Base-by-base conservation (phyloP, 1,140 invertebrate species). In the Vollenhovia emeryi region DNA sequence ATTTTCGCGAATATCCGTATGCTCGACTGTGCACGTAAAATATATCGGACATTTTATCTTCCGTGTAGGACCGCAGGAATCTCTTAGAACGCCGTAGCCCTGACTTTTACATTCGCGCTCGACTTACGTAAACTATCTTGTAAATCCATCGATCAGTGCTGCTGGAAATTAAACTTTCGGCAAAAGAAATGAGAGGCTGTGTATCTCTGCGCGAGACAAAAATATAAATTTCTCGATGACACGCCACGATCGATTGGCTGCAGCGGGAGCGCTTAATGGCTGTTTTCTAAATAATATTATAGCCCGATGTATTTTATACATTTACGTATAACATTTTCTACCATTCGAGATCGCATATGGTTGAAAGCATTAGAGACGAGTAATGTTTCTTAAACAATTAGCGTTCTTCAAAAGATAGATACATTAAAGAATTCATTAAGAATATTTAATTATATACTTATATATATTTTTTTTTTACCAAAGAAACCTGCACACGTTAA, bases 201-300 rank as follows among this genome's bases (percentile, higher is more conserved):
- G 4, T 43, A 27, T 27, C 27, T 45, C 36, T 66, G 4, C 24
- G 27, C 11, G 27, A 62, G 40, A 48, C 15, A 60, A 11, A 60
- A 75, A 75, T 60, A 55, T 43, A 75, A 43, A 60, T 27, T n/a
- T 62, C 36, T 60, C 55, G 40, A 76, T 24, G 24, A 40, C 18
- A 18, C 18, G n/a, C 15, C 15, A 40, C 15, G 6, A 60, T 76
- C 55, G 24, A 62, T 71, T 18, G 27, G 18, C 36, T 60, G 33
- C 55, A 60, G 45, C 6, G 36, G 11, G 45, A 52, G 73, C 52
- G 33, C 73, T 60, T 60, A 43, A 59, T 6, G 8, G 4, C 15
- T 27, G 71, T 59, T n/a, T 36, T 75, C 33, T 75, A 43, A 75
- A 60, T 75, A 43, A 75, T 75, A 75, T 74, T 59, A 74, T 57